Evolutionary conservation across 2,113 vertebrate species (phyloP).

Genomic region (Apus apus): DNA sequence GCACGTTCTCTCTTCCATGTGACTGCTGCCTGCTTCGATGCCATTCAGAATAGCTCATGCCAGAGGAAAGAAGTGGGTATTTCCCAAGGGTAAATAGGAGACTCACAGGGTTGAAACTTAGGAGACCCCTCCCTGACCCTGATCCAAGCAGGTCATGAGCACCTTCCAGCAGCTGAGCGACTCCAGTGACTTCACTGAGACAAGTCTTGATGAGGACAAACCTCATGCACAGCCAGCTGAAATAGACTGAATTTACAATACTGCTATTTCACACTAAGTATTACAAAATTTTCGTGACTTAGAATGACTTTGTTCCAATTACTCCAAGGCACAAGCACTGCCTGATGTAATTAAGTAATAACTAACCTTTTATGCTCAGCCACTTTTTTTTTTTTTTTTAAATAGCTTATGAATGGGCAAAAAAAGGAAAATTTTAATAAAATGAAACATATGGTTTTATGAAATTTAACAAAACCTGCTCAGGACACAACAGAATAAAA

Average conservation of each 20-base stretch:
- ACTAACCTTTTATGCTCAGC: neutral
- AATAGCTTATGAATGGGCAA: slow-evolving; percentile 57
- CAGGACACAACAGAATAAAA: slow-evolving; percentile 68
- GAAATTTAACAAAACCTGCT: slow-evolving; percentile 77
- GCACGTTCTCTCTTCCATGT: neutral
- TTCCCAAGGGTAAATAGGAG: neutral
- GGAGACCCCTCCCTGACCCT: neutral
- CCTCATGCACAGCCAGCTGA: neutral
- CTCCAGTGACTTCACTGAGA: neutral
- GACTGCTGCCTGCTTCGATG: neutral
- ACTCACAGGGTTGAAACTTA: neutral
- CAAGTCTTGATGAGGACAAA: neutral
- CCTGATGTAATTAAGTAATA: slow-evolving; percentile 51
- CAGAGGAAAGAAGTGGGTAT: neutral
- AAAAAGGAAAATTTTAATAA: slow-evolving; percentile 59
- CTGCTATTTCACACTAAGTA: slow-evolving; percentile 55
- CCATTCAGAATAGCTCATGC: neutral
- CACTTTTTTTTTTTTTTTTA: neutral
- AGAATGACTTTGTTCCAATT: slow-evolving; percentile 47
- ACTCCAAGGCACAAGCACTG: slow-evolving; percentile 10
- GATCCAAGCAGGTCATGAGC: neutral
- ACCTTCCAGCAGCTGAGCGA: neutral
- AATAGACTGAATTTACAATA: neutral
- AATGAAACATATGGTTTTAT: slow-evolving; percentile 74
- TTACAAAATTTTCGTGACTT: slow-evolving; percentile 32